Conservation (phyloP, 1,140 invertebrate genomes). For the Acromyrmex echinatior region DNA sequence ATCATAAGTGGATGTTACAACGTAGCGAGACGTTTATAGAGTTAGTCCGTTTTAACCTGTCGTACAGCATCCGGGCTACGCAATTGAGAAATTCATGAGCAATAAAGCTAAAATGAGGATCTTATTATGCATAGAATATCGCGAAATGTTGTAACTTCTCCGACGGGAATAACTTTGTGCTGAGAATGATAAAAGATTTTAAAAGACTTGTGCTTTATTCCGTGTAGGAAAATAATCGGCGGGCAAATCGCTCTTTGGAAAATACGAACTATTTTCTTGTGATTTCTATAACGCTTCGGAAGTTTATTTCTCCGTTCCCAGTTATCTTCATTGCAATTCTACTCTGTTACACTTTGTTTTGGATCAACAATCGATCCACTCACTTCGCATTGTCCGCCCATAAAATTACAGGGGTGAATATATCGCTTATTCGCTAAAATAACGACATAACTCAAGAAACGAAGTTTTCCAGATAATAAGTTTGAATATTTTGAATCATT, state of each 20-base stretch:
- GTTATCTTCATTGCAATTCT: not conserved
- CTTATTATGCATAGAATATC: slow-evolving; percentile 39
- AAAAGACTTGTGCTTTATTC: not conserved
- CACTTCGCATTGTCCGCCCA: not conserved
- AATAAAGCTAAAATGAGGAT: slow-evolving; percentile 13
- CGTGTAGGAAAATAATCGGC: slow-evolving; percentile 19
- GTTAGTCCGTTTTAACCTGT: not conserved
- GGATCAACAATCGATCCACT: not conserved
- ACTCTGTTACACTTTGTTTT: not conserved
- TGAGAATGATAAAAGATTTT: not conserved
- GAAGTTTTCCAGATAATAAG: no score
- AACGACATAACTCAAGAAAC: no score
- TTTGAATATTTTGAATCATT: no score
- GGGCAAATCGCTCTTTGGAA: not conserved
- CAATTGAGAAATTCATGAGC: slow-evolving; percentile 55
- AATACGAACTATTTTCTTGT: not conserved
- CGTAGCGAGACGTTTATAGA: slow-evolving; percentile 10
- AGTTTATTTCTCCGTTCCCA: not conserved
- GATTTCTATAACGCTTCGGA: not conserved
- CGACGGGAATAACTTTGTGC: not conserved
- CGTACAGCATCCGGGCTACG: not conserved
- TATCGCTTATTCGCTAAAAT: no score
- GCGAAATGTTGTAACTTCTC: slow-evolving; percentile 1
- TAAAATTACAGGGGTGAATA: not conserved
- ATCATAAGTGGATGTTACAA: not conserved